These are phyloP conservation scores for Pandemis heparana DNA, from an alignment of 2,888 invertebrate genomes.

Conservation along the genomic window DNA sequence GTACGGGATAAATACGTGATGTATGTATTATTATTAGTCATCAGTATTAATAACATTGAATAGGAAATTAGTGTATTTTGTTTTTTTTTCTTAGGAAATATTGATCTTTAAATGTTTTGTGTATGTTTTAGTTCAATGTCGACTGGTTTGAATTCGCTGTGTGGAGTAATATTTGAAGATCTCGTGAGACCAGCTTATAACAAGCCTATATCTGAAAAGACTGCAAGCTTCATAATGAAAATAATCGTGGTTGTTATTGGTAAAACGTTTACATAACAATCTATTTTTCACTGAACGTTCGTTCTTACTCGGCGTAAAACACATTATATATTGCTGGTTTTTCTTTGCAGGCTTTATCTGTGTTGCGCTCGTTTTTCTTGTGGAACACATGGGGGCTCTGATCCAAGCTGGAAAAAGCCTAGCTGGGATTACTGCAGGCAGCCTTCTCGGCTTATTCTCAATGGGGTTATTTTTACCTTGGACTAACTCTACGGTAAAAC, in stretches of 20 bases:
- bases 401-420: constrained; percentile 90
- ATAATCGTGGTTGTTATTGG: constrained; percentile 88
- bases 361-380: constrained; percentile 89
- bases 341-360: constrained; percentile 82
- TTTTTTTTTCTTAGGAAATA: not conserved
- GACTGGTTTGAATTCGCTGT: constrained; percentile 91
- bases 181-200: constrained; percentile 88
- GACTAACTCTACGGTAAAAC: constrained; percentile 87
- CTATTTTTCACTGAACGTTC: not conserved
- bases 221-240: constrained; percentile 90
- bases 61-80: too few species aligned
- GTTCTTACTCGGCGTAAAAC: not conserved
- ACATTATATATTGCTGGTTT: not conserved
- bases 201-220: constrained; percentile 87
- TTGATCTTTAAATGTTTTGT: not conserved
- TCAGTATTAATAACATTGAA: too few species aligned
- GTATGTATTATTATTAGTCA: too few species aligned
- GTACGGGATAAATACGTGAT: too few species aligned
- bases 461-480: constrained; percentile 90
- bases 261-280: constrained; percentile 48
- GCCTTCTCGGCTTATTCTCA: constrained; percentile 89
- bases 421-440: constrained; percentile 90
- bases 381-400: constrained; percentile 89
- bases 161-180: constrained; percentile 91
- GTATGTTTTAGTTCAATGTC: constrained; percentile 88